Conservation (phyloP, 2,888 invertebrate genomes). For the Eristalinus aeneus region DNA sequence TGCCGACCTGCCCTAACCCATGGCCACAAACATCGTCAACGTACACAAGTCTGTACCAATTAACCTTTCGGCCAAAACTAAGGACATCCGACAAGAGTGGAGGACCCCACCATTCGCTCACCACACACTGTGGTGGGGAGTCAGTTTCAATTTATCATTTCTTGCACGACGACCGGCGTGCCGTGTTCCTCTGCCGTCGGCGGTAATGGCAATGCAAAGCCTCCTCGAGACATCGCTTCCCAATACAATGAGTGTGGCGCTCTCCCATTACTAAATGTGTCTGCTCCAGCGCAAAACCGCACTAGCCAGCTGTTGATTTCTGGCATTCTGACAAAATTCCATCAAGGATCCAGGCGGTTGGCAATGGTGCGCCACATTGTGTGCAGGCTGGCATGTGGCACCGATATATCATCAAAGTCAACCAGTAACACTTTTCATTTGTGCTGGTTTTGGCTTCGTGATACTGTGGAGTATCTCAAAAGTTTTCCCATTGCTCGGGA, state of each 20-base stretch:
- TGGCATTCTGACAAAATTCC: conserved; percentile 65
- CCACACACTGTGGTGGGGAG: not conserved
- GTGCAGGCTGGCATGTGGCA: conserved; percentile 16
- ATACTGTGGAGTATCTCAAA: not conserved
- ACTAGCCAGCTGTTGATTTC: conserved; percentile 59
- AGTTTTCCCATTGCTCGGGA: conserved; percentile 19
- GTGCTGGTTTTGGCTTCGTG: conserved; percentile 8
- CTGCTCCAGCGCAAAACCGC: conserved; percentile 3
- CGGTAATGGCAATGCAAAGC: conserved; percentile 18
- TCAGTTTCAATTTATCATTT: conserved; percentile 45
- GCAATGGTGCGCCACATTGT: conserved; percentile 46
- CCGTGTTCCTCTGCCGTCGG: conserved; percentile 17
- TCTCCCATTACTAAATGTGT: conserved; percentile 1
- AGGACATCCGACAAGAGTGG: not conserved
- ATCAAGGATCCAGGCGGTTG: conserved; percentile 21
- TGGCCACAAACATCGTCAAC: not conserved
- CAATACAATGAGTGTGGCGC: not conserved
- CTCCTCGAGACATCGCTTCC: conserved; percentile 16
- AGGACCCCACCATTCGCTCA: not conserved
- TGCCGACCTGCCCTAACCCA: not conserved
- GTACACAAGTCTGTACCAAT: conserved; percentile 32
- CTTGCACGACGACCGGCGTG: conserved; percentile 5
- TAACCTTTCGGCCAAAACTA: conserved; percentile 33
- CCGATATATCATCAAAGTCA: conserved; percentile 24
- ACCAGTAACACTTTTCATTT: conserved; percentile 37